A percentile compares a stretch with the other conserved stretches of the same genome.
phyloP scores from a whole-genome alignment of 1,140 invertebrate species.

The Drosophila prosaltans region DNA sequence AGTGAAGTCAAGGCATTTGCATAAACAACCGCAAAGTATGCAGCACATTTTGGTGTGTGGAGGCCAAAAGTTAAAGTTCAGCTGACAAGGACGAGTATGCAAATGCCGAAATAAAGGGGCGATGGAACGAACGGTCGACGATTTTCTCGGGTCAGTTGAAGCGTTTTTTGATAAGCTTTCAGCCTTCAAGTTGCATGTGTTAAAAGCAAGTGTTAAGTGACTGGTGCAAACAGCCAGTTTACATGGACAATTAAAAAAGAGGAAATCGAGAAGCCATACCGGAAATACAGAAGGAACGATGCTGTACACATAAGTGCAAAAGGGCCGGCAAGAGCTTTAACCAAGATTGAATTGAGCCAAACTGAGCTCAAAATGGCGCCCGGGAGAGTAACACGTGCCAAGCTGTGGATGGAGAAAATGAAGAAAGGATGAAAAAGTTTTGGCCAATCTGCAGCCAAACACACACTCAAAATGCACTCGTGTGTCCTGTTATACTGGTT shows the following conservation, averaged over 20 bases:
- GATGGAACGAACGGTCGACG: conserved; percentile 12
- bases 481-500: conserved; percentile 62
- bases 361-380: conserved; percentile 27
- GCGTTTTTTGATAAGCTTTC: conserved; percentile 52
- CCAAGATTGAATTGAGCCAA: conserved; percentile 37
- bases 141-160: conserved; percentile 58
- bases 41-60: conserved; percentile 62
- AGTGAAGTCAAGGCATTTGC: conserved; percentile 61
- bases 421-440: conserved; percentile 18
- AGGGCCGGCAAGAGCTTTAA: not conserved
- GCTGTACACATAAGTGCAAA: conserved; percentile 1
- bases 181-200: conserved; percentile 51
- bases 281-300: conserved; percentile 38
- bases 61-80: conserved; percentile 69
- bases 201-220: conserved; percentile 73
- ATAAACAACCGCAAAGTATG: conserved; percentile 75
- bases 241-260: conserved; percentile 61
- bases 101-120: conserved; percentile 46
- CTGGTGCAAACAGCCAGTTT: conserved; percentile 52
- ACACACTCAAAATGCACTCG: conserved; percentile 61
- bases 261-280: conserved; percentile 24
- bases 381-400: conserved; percentile 54
- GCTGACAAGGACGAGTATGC: conserved; percentile 68
- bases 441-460: conserved; percentile 42
- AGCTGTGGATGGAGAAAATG: conserved; percentile 40